Evolutionary conservation across 2,797 vertebrate species (phyloP).

Genomic region (Anisognathus igniventris): DNA sequence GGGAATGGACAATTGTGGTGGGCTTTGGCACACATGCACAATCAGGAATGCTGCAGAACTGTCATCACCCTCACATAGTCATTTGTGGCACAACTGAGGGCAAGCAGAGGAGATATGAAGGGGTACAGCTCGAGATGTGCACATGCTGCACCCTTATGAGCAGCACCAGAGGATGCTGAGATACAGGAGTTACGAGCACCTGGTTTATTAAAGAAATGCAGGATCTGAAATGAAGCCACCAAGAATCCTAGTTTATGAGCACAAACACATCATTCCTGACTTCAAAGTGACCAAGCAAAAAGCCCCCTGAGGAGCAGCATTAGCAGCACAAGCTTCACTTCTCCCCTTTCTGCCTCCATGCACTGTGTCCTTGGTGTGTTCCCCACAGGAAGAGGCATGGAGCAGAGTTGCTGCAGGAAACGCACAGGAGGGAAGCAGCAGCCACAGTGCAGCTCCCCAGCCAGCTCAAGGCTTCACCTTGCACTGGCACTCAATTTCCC

Average conservation of each 20-base stretch:
- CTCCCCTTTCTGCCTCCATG: not conserved
- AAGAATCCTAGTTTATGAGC: not conserved
- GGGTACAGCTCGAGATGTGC: fast-evolving
- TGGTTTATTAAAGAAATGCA: not conserved
- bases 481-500: not conserved
- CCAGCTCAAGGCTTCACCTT: not conserved
- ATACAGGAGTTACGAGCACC: not conserved
- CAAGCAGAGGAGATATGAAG: not conserved
- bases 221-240: not conserved
- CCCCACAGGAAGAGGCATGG: fast-evolving
- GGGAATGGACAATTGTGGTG: not conserved
- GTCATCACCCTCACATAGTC: not conserved
- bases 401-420: not conserved
- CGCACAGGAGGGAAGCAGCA: not conserved
- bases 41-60: not conserved
- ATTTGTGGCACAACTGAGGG: not conserved
- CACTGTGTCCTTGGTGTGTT: fast-evolving
- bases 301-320: not conserved
- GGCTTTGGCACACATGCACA: not conserved
- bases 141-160: fast-evolving
- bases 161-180: not conserved
- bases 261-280: not conserved
- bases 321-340: not conserved
- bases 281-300: not conserved
- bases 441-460: not conserved